Evolutionary conservation across 2,113 vertebrate species (phyloP).

Genomic region (Istiophorus platypterus): DNA sequence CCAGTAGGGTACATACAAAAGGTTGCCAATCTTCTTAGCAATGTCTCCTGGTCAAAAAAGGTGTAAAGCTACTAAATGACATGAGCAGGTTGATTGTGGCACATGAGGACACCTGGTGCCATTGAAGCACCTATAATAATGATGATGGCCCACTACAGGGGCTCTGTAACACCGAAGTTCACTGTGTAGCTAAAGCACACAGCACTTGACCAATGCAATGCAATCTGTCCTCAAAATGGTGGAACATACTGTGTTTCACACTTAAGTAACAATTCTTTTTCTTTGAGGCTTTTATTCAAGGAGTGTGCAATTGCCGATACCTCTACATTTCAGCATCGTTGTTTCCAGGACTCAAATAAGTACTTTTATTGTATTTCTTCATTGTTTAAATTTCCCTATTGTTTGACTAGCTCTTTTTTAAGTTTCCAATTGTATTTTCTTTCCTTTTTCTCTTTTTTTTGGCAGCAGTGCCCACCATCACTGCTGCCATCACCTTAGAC

Average conservation of each 20-base stretch:
- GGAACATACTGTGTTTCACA: slow-evolving; percentile 26
- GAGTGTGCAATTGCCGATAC: slow-evolving; percentile 79
- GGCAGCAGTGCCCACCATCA: slow-evolving; percentile 93
- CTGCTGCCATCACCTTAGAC: slow-evolving; percentile 88
- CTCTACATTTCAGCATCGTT: slow-evolving; percentile 69
- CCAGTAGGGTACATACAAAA: slow-evolving; percentile 47
- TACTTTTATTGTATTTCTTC: neutral
- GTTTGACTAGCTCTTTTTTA: neutral
- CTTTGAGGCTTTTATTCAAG: slow-evolving; percentile 70
- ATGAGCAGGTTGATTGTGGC: slow-evolving; percentile 45
- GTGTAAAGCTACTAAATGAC: slow-evolving; percentile 40
- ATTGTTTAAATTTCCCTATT: slow-evolving; percentile 2
- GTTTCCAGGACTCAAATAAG: slow-evolving; percentile 44
- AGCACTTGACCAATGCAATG: slow-evolving; percentile 31
- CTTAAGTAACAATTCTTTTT: slow-evolving; percentile 60
- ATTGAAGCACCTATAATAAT: slow-evolving; percentile 48
- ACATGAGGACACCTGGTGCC: slow-evolving; percentile 44
- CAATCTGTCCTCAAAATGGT: slow-evolving; percentile 48
- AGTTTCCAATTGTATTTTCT: slow-evolving; percentile 59
- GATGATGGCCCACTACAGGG: slow-evolving; percentile 37
- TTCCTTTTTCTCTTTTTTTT: slow-evolving; percentile 36
- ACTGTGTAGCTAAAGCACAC: slow-evolving; percentile 43
- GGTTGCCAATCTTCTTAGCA: slow-evolving; percentile 54
- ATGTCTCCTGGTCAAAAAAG: slow-evolving; percentile 46
- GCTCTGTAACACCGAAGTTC: slow-evolving; percentile 45